Evolutionary conservation across 2,797 vertebrate genomes (phyloP).

Genomic region (Diceros bicornis): DNA sequence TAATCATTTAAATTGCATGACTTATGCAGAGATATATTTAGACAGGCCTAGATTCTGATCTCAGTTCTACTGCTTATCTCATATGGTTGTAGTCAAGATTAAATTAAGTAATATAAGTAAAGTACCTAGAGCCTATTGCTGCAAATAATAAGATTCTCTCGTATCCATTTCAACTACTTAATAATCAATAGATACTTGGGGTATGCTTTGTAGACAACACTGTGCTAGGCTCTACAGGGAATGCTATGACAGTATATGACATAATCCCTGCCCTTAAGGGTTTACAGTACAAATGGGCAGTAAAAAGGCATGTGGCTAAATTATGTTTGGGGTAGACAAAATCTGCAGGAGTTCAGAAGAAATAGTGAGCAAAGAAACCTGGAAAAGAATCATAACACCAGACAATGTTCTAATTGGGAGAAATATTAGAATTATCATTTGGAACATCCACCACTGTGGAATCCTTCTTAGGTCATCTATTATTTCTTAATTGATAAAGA

Average conservation of each 20-base stretch:
- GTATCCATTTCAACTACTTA: background rate
- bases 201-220: background rate
- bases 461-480: background rate
- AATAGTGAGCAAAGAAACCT: background rate
- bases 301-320: background rate
- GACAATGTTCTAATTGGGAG: background rate
- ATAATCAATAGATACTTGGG: background rate
- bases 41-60: background rate
- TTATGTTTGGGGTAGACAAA: background rate
- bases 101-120: background rate
- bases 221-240: background rate
- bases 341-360: background rate
- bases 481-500: background rate
- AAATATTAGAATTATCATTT: background rate
- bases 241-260: background rate
- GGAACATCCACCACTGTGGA: background rate
- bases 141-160: background rate
- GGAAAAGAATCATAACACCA: background rate
- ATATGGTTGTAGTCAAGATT: background rate
- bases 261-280: background rate
- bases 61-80: background rate
- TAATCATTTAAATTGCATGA: background rate
- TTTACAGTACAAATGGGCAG: background rate
- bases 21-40: background rate
- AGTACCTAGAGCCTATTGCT: background rate